Evolutionary conservation across 2,797 vertebrate genomes (phyloP).

Genomic region (Sebastes hubbsi): DNA sequence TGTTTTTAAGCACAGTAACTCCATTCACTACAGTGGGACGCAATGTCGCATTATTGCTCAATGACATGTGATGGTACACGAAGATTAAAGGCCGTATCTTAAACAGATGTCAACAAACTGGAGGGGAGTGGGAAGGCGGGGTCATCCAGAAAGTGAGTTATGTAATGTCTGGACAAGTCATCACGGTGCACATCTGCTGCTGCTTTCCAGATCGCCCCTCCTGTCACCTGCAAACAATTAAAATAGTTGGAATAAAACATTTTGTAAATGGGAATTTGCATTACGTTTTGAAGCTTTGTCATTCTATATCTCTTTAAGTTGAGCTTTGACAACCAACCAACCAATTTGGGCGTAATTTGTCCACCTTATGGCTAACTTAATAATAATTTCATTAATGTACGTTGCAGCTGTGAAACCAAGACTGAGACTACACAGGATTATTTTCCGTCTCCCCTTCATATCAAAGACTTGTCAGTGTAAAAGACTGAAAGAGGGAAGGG

Average conservation of each 20-base stretch:
- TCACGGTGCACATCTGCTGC: constrained; percentile 52
- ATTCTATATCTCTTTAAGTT: background rate
- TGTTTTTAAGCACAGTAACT: constrained; percentile 39
- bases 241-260: background rate
- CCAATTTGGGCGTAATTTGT: background rate
- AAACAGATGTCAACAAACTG: constrained; percentile 54
- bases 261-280: background rate
- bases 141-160: constrained; percentile 40
- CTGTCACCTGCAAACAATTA: background rate
- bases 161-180: constrained; percentile 54
- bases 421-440: background rate
- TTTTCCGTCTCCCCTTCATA: background rate
- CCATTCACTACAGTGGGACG: constrained; percentile 5
- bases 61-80: constrained; percentile 30
- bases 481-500: background rate
- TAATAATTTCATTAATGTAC: background rate
- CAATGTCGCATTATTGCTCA: background rate
- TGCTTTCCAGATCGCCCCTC: constrained; percentile 6
- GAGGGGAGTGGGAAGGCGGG: background rate
- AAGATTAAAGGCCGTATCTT: constrained; percentile 54
- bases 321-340: background rate
- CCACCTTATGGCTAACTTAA: too few species aligned
- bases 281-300: background rate
- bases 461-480: background rate
- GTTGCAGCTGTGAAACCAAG: background rate